Conservation (phyloP, 2,888 invertebrate species). For the Netelia fuscicornis region DNA sequence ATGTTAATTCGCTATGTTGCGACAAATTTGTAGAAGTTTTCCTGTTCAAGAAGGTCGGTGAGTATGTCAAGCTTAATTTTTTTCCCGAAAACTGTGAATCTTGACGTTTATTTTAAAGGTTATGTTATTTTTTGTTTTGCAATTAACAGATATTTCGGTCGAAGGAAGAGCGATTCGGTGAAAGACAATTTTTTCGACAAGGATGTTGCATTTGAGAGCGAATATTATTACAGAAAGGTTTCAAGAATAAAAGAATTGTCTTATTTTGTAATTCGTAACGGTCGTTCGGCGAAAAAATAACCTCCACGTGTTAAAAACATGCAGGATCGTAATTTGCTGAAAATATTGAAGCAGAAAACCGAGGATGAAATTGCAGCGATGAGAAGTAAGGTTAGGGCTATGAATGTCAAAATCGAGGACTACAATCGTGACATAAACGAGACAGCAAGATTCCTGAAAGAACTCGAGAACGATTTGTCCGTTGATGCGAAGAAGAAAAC, state of each 20-base stretch:
- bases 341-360: slow-evolving; percentile 75
- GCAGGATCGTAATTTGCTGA: slow-evolving; percentile 75
- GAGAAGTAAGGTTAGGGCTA: slow-evolving; percentile 74
- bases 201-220: slow-evolving; percentile 74
- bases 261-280: background rate
- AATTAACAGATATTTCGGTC: slow-evolving; percentile 52
- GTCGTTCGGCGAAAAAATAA: background rate
- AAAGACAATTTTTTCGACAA: slow-evolving; percentile 69
- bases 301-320: background rate
- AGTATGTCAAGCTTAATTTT: slow-evolving; percentile 12
- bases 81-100: background rate
- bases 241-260: background rate
- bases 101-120: background rate
- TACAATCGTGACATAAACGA: slow-evolving; percentile 77
- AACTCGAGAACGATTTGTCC: slow-evolving; percentile 73
- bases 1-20: slow-evolving; percentile 60
- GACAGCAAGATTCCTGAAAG: slow-evolving; percentile 76
- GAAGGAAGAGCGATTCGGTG: slow-evolving; percentile 66
- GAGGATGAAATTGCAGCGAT: slow-evolving; percentile 76
- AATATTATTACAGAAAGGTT: slow-evolving; percentile 78
- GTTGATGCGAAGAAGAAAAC: slow-evolving; percentile 68
- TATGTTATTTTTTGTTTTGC: background rate
- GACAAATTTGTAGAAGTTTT: slow-evolving; percentile 50
- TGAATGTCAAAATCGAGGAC: slow-evolving; percentile 76
- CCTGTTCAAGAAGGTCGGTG: slow-evolving; percentile 46